phyloP scores from a whole-genome alignment of 2,888 invertebrate species.

The Athrips mouffetella region DNA sequence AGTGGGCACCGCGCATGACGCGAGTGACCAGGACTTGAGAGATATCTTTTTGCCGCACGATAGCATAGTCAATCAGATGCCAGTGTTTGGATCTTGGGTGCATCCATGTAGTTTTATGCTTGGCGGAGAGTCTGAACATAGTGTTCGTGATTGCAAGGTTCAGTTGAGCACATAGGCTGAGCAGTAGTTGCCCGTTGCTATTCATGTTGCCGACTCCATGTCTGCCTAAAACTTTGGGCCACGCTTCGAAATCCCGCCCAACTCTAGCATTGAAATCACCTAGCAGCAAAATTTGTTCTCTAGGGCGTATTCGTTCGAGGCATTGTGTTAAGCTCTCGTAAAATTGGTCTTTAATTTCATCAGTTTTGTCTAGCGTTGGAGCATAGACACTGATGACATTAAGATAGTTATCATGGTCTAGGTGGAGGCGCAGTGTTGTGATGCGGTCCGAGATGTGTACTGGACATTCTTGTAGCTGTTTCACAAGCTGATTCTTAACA shows the following conservation, averaged over 20 bases:
- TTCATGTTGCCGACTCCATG: conserved; percentile 33
- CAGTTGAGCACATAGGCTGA: conserved; percentile 27
- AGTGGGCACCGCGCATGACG: conserved; percentile 28
- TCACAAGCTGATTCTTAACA: conserved; percentile 12
- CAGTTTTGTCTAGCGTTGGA: conserved; percentile 25
- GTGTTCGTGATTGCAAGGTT: conserved; percentile 26
- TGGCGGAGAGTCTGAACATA: conserved; percentile 27
- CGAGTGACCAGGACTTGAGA: conserved; percentile 27
- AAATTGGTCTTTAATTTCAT: conserved; percentile 25
- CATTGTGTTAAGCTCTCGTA: conserved; percentile 23
- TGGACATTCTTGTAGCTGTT: conserved; percentile 13
- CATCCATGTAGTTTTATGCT: conserved; percentile 33
- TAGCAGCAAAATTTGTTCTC: neutral
- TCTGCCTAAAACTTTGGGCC: conserved; percentile 26
- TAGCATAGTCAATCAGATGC: conserved; percentile 29
- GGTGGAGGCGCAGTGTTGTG: too few species aligned
- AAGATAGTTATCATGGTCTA: conserved; percentile 23
- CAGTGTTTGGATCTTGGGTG: conserved; percentile 32
- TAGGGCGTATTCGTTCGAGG: neutral
- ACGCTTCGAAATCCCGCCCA: too few species aligned
- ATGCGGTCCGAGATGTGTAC: conserved; percentile 21
- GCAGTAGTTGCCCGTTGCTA: conserved; percentile 26
- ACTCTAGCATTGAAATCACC: too few species aligned
- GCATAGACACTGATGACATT: conserved; percentile 33
- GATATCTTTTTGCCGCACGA: conserved; percentile 22